A percentile compares a stretch with the other conserved stretches of the same genome.
phyloP scores from a whole-genome alignment of 2,797 vertebrate species.

The Urocyon cinereoargenteus region DNA sequence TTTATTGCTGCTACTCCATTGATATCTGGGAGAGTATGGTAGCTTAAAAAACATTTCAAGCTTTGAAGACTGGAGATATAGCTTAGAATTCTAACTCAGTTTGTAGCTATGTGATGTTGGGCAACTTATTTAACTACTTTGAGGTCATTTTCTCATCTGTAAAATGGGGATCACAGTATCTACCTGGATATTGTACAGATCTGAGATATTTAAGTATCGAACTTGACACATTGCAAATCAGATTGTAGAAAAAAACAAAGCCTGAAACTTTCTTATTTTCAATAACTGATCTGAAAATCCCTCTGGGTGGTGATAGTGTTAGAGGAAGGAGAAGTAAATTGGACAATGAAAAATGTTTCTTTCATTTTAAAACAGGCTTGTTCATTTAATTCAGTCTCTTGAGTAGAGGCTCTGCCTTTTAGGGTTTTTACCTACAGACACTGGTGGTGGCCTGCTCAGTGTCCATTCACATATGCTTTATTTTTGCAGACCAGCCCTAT shows the following conservation, averaged over 20 bases:
- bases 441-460: neutral
- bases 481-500: neutral
- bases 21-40: neutral
- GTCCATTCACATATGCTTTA: neutral
- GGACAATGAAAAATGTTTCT: neutral
- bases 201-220: neutral
- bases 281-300: neutral
- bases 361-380: neutral
- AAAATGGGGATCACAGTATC: neutral
- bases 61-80: neutral
- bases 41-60: neutral
- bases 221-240: neutral
- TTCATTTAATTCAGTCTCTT: neutral
- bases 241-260: neutral
- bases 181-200: neutral
- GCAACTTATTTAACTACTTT: neutral
- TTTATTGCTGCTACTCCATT: constrained; percentile 7
- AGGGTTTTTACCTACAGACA: neutral
- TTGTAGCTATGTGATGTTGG: neutral
- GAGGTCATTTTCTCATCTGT: neutral
- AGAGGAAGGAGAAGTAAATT: neutral
- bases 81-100: neutral
- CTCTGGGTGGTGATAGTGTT: neutral
- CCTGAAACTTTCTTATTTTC: neutral
- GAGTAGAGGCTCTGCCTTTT: neutral